Evolutionary conservation across 2,113 vertebrate species (phyloP).

Genomic region (Thunnus maccoyii): DNA sequence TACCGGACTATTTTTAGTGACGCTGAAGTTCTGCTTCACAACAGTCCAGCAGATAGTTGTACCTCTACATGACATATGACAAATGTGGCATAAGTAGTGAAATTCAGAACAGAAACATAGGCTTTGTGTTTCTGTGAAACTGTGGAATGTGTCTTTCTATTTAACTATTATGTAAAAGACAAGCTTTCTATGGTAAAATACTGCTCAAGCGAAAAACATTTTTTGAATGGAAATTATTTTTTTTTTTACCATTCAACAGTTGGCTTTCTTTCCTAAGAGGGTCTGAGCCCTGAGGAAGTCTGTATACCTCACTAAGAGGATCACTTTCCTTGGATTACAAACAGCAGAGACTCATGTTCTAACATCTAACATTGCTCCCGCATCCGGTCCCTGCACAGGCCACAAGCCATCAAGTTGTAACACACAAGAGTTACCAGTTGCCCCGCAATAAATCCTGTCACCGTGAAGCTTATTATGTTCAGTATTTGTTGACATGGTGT

Average conservation of each 20-base stretch:
- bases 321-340: constrained; percentile 71
- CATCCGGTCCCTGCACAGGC: constrained; percentile 49
- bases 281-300: constrained; percentile 65
- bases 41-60: constrained; percentile 2
- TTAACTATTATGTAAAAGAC: constrained; percentile 11
- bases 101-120: constrained; percentile 26
- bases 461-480: constrained; percentile 2
- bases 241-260: constrained; percentile 27
- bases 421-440: constrained; percentile 46
- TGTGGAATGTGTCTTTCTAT: constrained; percentile 68
- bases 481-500: constrained; percentile 34
- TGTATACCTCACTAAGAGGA: constrained; percentile 66
- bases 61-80: constrained; percentile 4
- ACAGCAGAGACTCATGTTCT: constrained; percentile 50
- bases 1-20: constrained; percentile 24
- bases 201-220: constrained; percentile 9
- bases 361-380: constrained; percentile 39
- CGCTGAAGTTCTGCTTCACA: constrained; percentile 27
- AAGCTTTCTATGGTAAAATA: constrained; percentile 42
- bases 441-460: constrained; percentile 37
- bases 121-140: constrained; percentile 16
- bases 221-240: constrained; percentile 9
- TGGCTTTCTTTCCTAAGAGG: constrained; percentile 58
- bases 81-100: constrained; percentile 24
- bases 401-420: constrained; percentile 41